A percentile compares a stretch with the other conserved stretches of the same genome.
Conservation (phyloP, 1,140 invertebrate species). For the Andrena cerasifolii region DNA sequence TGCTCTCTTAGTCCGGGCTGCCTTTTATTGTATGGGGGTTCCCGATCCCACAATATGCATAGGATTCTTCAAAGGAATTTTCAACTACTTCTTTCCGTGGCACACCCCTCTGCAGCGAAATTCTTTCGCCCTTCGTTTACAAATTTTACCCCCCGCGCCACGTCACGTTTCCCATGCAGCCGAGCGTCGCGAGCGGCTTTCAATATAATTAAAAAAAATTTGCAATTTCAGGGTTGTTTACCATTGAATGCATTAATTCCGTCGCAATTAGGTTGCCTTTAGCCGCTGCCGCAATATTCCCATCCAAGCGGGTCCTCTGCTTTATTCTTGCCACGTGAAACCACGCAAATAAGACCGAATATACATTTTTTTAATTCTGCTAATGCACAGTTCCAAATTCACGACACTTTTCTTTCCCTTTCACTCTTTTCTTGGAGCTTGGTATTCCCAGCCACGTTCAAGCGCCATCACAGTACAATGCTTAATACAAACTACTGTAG, state of each 20-base stretch:
- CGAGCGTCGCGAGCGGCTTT: not conserved
- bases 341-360: not conserved
- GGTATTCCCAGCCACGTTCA: not conserved
- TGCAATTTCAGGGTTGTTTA: constrained; percentile 8
- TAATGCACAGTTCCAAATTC: constrained; percentile 15
- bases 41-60: too few species aligned
- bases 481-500: too few species aligned
- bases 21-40: too few species aligned
- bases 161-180: not conserved
- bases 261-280: not conserved
- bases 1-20: too few species aligned
- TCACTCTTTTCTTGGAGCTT: not conserved
- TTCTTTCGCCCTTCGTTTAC: not conserved
- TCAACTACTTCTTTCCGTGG: not conserved
- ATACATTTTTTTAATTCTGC: constrained; percentile 38
- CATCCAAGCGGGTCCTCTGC: not conserved
- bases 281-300: not conserved
- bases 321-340: not conserved
- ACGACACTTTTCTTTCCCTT: not conserved
- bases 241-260: constrained; percentile 36
- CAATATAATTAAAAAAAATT: constrained; percentile 28
- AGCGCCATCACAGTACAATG: not conserved
- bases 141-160: not conserved
- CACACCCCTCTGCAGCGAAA: not conserved
- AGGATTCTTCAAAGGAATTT: not conserved